Evolutionary conservation across 2,797 vertebrate species (phyloP).

Genomic region (Karalla daura): DNA sequence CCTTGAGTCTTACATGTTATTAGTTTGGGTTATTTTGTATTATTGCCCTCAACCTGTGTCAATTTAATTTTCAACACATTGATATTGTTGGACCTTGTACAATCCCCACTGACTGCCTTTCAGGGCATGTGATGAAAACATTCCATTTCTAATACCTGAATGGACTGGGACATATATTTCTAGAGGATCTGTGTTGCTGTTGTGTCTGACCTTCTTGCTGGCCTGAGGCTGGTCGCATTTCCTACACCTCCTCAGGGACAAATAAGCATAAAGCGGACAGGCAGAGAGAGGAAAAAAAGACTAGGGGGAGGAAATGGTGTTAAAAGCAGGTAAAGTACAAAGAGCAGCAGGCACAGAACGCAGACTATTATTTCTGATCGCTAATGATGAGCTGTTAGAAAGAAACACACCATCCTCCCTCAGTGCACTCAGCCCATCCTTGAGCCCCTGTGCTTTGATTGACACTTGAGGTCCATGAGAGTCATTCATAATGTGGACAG

Average conservation of each 20-base stretch:
- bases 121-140: background rate
- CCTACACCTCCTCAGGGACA: slow-evolving; percentile 9
- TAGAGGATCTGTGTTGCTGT: background rate
- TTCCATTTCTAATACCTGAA: slow-evolving; percentile 17
- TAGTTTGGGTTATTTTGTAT: too few species aligned
- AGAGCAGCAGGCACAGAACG: background rate
- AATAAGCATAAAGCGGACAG: slow-evolving; percentile 25
- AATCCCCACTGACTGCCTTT: slow-evolving; percentile 14
- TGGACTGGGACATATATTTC: slow-evolving; percentile 24
- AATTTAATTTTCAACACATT: too few species aligned
- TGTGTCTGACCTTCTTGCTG: slow-evolving; percentile 38
- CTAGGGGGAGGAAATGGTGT: background rate
- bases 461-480: slow-evolving; percentile 46
- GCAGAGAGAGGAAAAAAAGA: background rate
- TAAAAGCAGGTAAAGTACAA: background rate
- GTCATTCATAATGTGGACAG: slow-evolving; percentile 60
- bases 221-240: slow-evolving; percentile 31
- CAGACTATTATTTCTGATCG: slow-evolving; percentile 20
- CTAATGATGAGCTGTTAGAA: slow-evolving; percentile 18
- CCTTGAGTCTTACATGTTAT: too few species aligned
- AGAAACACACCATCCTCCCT: background rate
- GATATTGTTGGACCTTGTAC: too few species aligned
- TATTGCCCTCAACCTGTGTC: too few species aligned
- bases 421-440: slow-evolving; percentile 3
- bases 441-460: slow-evolving; percentile 41